phyloP scores from a whole-genome alignment of 2,113 vertebrate genomes.

The Pseudorhombus dupliciocellatus region DNA sequence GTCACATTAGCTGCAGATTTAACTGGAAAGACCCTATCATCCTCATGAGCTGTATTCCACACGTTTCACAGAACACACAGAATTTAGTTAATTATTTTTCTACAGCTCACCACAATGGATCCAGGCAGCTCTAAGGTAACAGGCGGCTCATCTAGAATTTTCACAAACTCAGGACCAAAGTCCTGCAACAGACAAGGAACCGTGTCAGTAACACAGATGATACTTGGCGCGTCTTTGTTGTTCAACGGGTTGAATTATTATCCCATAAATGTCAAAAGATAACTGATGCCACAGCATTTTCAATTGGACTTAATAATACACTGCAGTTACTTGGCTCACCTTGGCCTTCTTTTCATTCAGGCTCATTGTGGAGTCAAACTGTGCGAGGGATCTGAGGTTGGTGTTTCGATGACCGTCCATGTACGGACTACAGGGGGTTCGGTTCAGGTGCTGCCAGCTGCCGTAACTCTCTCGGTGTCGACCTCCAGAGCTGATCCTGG shows the following conservation, averaged over 20 bases:
- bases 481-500: conserved; percentile 45
- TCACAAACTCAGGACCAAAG: conserved; percentile 86
- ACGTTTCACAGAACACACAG: neutral
- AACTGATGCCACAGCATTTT: neutral
- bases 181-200: conserved; percentile 69
- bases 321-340: conserved; percentile 65
- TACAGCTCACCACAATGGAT: conserved; percentile 85
- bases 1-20: neutral
- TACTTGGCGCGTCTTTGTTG: neutral
- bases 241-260: neutral
- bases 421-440: conserved; percentile 56
- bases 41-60: neutral
- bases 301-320: neutral
- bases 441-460: conserved; percentile 65
- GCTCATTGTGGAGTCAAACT: conserved; percentile 65
- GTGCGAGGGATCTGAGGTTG: conserved; percentile 42
- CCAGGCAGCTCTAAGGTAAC: conserved; percentile 86
- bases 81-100: neutral
- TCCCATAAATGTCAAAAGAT: neutral
- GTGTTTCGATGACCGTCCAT: conserved; percentile 46
- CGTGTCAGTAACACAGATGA: neutral
- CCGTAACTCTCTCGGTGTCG: conserved; percentile 58
- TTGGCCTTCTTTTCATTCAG: conserved; percentile 84
- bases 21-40: neutral
- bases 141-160: conserved; percentile 81